Percentiles rank a stretch among this genome's conserved stretches.
Conservation (phyloP, 2,797 vertebrate species). For the Crenuchus spilurus region DNA sequence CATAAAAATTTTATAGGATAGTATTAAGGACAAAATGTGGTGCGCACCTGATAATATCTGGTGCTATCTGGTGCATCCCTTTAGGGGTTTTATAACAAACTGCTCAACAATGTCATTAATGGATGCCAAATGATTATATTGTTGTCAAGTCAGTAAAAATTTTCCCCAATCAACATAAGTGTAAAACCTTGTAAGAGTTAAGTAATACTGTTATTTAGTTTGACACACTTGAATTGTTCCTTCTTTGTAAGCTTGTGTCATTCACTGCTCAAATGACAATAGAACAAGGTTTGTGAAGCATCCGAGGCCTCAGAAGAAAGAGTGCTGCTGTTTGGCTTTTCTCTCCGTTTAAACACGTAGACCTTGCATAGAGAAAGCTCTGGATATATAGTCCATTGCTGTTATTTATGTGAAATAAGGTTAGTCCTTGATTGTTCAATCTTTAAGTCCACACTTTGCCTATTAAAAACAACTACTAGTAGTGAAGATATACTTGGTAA, state of each 20-base stretch:
- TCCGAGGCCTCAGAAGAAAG: conserved; percentile 1
- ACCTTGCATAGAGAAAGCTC: conserved; percentile 61
- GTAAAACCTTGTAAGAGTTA: conserved; percentile 6
- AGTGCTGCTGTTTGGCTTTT: conserved; percentile 7
- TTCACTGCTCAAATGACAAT: not conserved
- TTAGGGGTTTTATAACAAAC: no score
- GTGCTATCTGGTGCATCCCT: no score
- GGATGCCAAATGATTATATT: no score
- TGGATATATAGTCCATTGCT: conserved; percentile 31
- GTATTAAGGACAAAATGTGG: no score
- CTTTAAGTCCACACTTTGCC: conserved; percentile 13
- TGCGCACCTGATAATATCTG: not conserved
- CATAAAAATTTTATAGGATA: no score
- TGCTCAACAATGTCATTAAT: no score
- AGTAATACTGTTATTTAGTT: not conserved
- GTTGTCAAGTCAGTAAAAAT: no score
- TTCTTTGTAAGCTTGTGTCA: not conserved
- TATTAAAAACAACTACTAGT: conserved; percentile 22
- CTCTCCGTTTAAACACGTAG: conserved; percentile 7
- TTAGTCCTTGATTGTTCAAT: conserved; percentile 22
- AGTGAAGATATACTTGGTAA: conserved; percentile 7
- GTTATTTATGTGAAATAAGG: not conserved
- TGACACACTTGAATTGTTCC: not conserved
- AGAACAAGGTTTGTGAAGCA: not conserved
- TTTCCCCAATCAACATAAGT: no score